Conservation (phyloP, 1,140 invertebrate species). For the Homarus americanus region DNA sequence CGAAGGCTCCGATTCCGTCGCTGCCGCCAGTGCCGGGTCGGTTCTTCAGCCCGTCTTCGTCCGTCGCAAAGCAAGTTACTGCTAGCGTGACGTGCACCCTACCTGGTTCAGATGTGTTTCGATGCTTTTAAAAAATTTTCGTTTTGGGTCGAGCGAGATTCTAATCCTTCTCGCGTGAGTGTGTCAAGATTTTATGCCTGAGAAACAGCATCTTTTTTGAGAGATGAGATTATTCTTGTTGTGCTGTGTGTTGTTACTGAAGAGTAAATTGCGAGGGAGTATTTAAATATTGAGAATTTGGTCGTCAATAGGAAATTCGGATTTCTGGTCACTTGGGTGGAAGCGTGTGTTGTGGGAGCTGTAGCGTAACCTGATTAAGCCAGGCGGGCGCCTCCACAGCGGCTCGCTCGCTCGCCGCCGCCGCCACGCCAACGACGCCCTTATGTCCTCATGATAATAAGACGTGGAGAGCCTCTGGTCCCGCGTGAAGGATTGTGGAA, state of each 20-base stretch:
- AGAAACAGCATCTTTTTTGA: too few species aligned
- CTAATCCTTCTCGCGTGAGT: neutral
- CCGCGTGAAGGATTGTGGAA: conserved; percentile 47
- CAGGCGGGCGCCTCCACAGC: conserved; percentile 29
- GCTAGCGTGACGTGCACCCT: neutral
- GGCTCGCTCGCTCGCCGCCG: neutral
- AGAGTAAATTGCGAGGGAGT: neutral
- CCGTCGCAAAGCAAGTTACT: conserved; percentile 32
- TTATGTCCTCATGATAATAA: neutral
- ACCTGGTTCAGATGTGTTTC: neutral
- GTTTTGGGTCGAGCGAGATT: neutral
- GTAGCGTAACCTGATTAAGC: conserved; percentile 38
- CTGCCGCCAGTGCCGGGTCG: neutral
- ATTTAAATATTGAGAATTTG: neutral
- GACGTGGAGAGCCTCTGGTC: neutral
- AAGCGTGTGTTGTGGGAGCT: conserved; percentile 21
- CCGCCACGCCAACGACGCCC: neutral
- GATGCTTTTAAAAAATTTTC: conserved; percentile 10
- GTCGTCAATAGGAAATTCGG: conserved; percentile 17
- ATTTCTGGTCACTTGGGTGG: conserved; percentile 37
- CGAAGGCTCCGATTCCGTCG: neutral
- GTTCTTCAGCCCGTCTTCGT: neutral
- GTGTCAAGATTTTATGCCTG: neutral
- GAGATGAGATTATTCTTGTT: too few species aligned
- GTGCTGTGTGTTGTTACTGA: too few species aligned